These are phyloP conservation scores for Actinemys pallida DNA, from an alignment of 2,113 vertebrate species.

Conservation along the genomic window DNA sequence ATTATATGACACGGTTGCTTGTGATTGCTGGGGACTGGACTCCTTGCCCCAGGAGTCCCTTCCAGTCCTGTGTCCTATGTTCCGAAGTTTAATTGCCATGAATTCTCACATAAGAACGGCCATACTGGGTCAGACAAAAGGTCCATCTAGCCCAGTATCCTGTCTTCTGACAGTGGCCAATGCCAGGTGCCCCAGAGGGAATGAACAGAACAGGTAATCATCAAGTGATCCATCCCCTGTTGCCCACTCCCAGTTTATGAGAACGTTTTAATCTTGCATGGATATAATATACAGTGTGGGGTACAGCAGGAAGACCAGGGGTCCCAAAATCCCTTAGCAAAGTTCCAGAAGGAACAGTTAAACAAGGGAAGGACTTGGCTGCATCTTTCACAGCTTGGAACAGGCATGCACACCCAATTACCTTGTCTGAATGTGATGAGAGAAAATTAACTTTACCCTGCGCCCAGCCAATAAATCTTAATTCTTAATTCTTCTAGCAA, in stretches of 20 bases:
- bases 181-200: too few species aligned
- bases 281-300: not conserved
- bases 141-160: too few species aligned
- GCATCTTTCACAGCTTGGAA: not conserved
- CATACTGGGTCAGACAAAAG: too few species aligned
- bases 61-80: not conserved
- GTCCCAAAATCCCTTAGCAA: not conserved
- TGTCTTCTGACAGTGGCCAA: too few species aligned
- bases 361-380: not conserved
- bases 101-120: not conserved
- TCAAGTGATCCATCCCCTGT: too few species aligned
- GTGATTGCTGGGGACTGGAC: too few species aligned
- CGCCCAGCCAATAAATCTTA: not conserved
- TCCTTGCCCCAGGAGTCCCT: not conserved
- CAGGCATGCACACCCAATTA: slow-evolving; percentile 1
- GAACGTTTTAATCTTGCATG: not conserved
- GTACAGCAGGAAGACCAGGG: not conserved
- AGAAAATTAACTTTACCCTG: slow-evolving; percentile 11
- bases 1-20: too few species aligned
- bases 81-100: not conserved
- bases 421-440: not conserved
- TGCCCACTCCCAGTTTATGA: too few species aligned
- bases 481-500: not conserved
- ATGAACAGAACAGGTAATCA: too few species aligned
- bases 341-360: not conserved